phyloP scores from a whole-genome alignment of 2,888 invertebrate genomes.

The Agrilus mali region DNA sequence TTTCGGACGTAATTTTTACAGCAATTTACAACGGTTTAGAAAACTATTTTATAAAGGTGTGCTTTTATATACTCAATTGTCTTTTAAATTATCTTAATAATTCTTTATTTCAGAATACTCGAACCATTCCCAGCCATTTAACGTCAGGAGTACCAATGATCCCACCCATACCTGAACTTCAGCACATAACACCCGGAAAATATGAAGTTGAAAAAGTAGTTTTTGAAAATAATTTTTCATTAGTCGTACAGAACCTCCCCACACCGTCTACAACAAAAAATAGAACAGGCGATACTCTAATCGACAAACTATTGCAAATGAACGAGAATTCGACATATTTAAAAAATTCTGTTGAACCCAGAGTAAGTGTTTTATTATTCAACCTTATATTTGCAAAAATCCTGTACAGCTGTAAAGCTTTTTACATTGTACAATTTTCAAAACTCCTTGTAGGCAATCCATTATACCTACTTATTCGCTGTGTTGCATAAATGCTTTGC shows the following conservation, averaged over 20 bases:
- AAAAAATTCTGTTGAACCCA: conserved; percentile 1
- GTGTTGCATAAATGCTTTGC: too few species aligned
- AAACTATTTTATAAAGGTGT: conserved; percentile 21
- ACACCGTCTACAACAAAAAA: too few species aligned
- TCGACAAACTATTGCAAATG: too few species aligned
- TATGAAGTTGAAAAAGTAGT: conserved; percentile 31
- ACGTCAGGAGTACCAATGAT: neutral
- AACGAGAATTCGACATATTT: too few species aligned
- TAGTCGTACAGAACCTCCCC: too few species aligned
- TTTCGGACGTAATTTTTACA: conserved; percentile 12
- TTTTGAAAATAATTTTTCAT: conserved; percentile 33
- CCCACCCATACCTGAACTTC: conserved; percentile 8
- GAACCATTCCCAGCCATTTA: neutral
- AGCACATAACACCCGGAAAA: conserved; percentile 39
- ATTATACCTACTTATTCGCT: too few species aligned
- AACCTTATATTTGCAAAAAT: too few species aligned
- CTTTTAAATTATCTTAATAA: neutral
- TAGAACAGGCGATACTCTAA: too few species aligned
- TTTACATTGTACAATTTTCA: too few species aligned
- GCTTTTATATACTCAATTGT: neutral
- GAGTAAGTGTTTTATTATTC: too few species aligned
- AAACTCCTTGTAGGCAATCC: too few species aligned
- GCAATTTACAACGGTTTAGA: conserved; percentile 8
- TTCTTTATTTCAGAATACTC: conserved; percentile 2
- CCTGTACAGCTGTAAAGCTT: too few species aligned